Evolutionary conservation across 2,797 vertebrate species (phyloP), one percentile per base, ranked within the genome.

Genomic region (Dermochelys coriacea): DNA sequence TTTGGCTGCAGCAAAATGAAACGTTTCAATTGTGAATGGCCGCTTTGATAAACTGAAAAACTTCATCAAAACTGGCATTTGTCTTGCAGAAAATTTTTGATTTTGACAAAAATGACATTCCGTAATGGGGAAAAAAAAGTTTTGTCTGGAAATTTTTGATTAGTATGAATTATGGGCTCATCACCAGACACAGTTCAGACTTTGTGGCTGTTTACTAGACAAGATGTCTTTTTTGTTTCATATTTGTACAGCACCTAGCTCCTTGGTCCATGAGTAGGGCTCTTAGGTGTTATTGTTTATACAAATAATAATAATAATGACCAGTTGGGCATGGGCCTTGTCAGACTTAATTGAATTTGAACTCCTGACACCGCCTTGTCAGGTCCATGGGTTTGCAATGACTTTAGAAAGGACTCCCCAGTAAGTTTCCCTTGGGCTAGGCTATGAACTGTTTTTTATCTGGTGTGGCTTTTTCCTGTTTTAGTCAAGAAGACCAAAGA

Each of bases 401-500:
- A 87, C 71, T 86, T 93, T 85, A 61, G 37, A 47, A 82, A 37
- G 34, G 84, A 54, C n/a, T 82, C 12, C 25, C 52, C 55, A 7
- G 7, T 15, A 34, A 21, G 45, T 68, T 55, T 82, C 45, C 81
- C 49, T n/a, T 4, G 64, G 52, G 25, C 15, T 59, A 10, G 12
- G 5, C 89, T 83, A 81, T 89, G 57, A 84, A 61, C 54, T 87
- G 54, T 7, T 94, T 93, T 91, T 52, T n/a, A 91, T 92, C 59
- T 88, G 9, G 15, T 80, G 34, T 74, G 3, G 0, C 29, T 6
- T 19, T 82, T 25, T 29, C 6, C n/a, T 25, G 9, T 5, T 95
- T 95, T 94, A 83, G 41, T 91, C 54, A 80, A 87, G 92, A 85
- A 79, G 90, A 94, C 78, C 49, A 79, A 75, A 68, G 93, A 97